Evolutionary conservation across 2,113 vertebrate species (phyloP).

Genomic region (Panthera tigris): DNA sequence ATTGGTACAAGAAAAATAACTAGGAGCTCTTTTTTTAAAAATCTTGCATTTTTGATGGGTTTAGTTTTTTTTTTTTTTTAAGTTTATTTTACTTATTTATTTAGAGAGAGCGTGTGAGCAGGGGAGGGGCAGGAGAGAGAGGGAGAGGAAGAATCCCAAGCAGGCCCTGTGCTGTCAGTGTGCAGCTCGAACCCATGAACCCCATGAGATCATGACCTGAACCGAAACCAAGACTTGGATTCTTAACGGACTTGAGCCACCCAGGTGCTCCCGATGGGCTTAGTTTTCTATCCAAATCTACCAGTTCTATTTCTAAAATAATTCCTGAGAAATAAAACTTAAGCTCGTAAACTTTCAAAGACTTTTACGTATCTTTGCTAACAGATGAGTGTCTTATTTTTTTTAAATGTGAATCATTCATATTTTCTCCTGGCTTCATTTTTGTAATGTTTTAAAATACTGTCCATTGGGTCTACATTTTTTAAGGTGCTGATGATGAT

Average conservation of each 20-base stretch:
- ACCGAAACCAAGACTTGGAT: neutral
- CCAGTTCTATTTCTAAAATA: slow-evolving; percentile 20
- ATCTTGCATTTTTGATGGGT: neutral
- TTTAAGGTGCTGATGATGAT: neutral
- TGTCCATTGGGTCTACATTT: neutral
- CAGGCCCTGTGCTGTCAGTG: neutral
- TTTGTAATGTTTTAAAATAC: neutral
- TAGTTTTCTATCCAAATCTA: neutral
- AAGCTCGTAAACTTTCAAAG: neutral
- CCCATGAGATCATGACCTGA: neutral
- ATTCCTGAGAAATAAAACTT: neutral
- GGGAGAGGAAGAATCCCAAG: neutral
- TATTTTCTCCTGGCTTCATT: neutral
- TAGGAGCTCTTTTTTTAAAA: neutral
- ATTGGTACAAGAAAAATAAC: neutral
- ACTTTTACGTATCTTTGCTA: neutral
- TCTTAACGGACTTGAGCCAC: neutral
- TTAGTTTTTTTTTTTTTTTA: neutral
- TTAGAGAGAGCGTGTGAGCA: neutral
- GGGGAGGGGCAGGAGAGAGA: neutral
- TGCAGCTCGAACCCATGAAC: neutral
- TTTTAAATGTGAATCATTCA: neutral
- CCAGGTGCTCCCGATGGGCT: neutral
- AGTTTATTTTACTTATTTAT: neutral
- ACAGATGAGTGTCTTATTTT: neutral